These are phyloP conservation scores for Lagopus leucura DNA, from an alignment of 2,113 vertebrate genomes.

Conservation along the genomic window DNA sequence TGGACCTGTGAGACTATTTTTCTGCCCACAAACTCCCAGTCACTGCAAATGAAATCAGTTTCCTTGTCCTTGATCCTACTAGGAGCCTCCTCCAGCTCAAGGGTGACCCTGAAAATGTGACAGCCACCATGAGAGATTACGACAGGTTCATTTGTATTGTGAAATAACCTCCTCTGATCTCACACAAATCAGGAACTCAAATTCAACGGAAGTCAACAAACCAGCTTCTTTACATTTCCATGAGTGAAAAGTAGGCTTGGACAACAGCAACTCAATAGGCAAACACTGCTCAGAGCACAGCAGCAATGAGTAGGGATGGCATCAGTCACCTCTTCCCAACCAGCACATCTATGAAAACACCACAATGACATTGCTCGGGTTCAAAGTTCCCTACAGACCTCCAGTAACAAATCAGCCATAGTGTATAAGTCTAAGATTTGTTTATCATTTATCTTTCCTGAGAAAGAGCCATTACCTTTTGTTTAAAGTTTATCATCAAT, in stretches of 20 bases:
- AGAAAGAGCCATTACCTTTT: slow-evolving; percentile 2
- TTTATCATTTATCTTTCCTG: neutral
- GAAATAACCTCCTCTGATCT: slow-evolving; percentile 13
- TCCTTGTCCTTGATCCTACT: neutral
- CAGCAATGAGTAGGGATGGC: neutral
- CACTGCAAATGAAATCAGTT: neutral
- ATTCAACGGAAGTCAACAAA: neutral
- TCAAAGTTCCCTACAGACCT: slow-evolving; percentile 5
- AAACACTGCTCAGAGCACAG: neutral
- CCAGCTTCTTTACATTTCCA: neutral
- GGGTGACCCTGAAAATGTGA: neutral
- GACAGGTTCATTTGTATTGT: neutral
- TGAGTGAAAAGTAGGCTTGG: neutral
- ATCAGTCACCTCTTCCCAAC: neutral
- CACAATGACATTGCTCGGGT: neutral
- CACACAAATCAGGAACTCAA: neutral
- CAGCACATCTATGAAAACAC: neutral
- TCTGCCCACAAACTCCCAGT: neutral
- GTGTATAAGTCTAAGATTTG: neutral
- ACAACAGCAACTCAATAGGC: neutral
- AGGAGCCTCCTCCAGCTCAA: neutral
- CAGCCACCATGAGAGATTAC: neutral
- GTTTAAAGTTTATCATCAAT: slow-evolving; percentile 29
- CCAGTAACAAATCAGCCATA: neutral
- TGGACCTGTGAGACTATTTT: neutral